Conservation (phyloP, 1,140 invertebrate species). For the Leucophenga varia region DNA sequence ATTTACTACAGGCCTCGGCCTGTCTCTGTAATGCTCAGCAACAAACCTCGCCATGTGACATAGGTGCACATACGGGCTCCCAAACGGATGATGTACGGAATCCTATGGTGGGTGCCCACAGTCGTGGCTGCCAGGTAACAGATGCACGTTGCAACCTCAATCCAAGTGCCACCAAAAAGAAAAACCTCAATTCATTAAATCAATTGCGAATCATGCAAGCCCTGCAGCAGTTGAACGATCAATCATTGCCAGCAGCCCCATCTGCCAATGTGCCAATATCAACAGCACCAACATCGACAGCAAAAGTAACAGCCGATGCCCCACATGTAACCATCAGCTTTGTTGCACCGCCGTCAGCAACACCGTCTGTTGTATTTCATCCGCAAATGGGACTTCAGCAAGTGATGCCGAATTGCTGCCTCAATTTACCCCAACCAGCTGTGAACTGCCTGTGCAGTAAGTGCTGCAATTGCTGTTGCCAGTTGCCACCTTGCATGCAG, state of each 20-base stretch:
- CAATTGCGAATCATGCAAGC: neutral
- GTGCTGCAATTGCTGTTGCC: too few relatives aligned
- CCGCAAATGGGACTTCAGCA: too few relatives aligned
- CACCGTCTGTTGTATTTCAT: too few relatives aligned
- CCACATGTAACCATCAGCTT: slow-evolving; percentile 26
- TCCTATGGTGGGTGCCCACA: slow-evolving; percentile 2
- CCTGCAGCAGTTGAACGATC: neutral
- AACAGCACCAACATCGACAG: neutral
- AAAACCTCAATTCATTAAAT: neutral
- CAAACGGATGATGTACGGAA: slow-evolving; percentile 19
- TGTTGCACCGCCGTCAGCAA: too few relatives aligned
- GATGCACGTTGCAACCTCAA: neutral
- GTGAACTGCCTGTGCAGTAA: too few relatives aligned
- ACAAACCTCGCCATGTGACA: slow-evolving; percentile 19
- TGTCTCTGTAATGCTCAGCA: slow-evolving; percentile 20
- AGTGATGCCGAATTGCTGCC: too few relatives aligned
- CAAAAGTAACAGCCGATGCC: neutral
- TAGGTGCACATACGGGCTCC: slow-evolving; percentile 19
- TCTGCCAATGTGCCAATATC: neutral
- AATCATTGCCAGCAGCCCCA: neutral
- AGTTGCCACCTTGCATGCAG: too few relatives aligned
- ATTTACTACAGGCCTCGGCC: slow-evolving; percentile 9
- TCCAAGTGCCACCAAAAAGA: neutral
- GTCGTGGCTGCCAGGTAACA: neutral
- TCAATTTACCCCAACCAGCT: too few relatives aligned